These are phyloP conservation scores for Brachyhypopomus gauderio DNA, from an alignment of 2,113 vertebrate genomes.

Conservation along the genomic window DNA sequence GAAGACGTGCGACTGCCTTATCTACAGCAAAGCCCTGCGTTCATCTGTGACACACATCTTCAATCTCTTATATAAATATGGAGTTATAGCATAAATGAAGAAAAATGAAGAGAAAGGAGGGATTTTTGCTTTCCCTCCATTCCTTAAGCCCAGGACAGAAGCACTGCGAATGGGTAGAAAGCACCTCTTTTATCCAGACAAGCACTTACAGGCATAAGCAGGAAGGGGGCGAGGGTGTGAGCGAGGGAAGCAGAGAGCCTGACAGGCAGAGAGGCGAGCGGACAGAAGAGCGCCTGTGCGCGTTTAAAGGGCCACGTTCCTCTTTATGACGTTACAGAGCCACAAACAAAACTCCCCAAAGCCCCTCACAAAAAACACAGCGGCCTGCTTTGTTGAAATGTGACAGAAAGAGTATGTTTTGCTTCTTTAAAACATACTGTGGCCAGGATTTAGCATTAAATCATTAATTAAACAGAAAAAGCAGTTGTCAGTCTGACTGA, in stretches of 20 bases:
- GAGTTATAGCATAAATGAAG: constrained; percentile 38
- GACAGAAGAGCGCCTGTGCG: neutral
- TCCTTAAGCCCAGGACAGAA: constrained; percentile 1
- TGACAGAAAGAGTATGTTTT: neutral
- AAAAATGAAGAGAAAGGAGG: constrained; percentile 14
- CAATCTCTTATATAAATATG: constrained; percentile 41
- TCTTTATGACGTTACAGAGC: constrained; percentile 3
- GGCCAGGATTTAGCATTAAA: neutral
- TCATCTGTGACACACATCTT: constrained; percentile 41
- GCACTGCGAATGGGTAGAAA: constrained; percentile 22
- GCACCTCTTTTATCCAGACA: constrained; percentile 39
- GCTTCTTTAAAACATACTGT: neutral
- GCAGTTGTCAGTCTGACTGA: no score
- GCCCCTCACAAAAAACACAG: no score
- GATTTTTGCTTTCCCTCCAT: neutral
- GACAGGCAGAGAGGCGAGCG: constrained; percentile 16
- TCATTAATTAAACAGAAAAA: neutral
- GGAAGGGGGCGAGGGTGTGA: constrained; percentile 17
- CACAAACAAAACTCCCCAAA: neutral
- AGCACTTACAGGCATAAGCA: constrained; percentile 32
- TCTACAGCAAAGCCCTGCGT: constrained; percentile 44
- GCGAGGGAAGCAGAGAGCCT: neutral
- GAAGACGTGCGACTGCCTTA: constrained; percentile 32
- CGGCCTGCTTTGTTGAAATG: neutral
- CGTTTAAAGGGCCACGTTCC: constrained; percentile 43